Conservation (phyloP, 2,888 invertebrate species). For the Clostera curtula region DNA sequence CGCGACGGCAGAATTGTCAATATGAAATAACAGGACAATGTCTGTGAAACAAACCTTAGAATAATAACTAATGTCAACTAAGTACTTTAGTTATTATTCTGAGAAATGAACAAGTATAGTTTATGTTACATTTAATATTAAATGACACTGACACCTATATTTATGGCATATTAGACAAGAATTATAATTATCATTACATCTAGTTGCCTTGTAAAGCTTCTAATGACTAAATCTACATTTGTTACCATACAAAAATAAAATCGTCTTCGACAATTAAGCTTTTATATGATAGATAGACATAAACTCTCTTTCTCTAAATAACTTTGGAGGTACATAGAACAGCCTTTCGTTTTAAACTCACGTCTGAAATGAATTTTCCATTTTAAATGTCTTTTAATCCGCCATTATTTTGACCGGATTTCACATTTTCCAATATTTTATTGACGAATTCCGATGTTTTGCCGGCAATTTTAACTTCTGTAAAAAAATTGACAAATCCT, state of each 20-base stretch:
- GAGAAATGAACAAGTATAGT: too few species aligned
- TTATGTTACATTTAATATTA: slow-evolving; percentile 7
- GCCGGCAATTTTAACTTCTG: slow-evolving; percentile 92
- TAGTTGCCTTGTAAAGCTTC: slow-evolving; percentile 63
- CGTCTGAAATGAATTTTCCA: slow-evolving; percentile 31
- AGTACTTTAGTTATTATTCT: too few species aligned
- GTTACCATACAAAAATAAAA: slow-evolving; percentile 64
- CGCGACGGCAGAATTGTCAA: too few species aligned
- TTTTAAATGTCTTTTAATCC: slow-evolving; percentile 85
- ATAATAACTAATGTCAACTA: too few species aligned
- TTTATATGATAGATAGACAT: slow-evolving; percentile 52
- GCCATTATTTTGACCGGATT: slow-evolving; percentile 84
- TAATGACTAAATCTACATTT: slow-evolving; percentile 51
- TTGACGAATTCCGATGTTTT: slow-evolving; percentile 96
- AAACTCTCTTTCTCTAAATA: slow-evolving; percentile 56
- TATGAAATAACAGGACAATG: too few species aligned
- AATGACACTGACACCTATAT: slow-evolving; percentile 28
- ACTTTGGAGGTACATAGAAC: slow-evolving; percentile 74
- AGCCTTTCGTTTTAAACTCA: slow-evolving; percentile 67
- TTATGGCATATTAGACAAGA: slow-evolving; percentile 34
- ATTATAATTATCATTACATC: slow-evolving; percentile 27
- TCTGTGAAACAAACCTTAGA: too few species aligned
- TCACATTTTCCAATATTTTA: slow-evolving; percentile 90
- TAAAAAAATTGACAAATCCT: slow-evolving; percentile 29
- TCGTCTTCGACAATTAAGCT: slow-evolving; percentile 64